phyloP scores from a whole-genome alignment of 1,140 invertebrate species.

The Adelges cooleyi region DNA sequence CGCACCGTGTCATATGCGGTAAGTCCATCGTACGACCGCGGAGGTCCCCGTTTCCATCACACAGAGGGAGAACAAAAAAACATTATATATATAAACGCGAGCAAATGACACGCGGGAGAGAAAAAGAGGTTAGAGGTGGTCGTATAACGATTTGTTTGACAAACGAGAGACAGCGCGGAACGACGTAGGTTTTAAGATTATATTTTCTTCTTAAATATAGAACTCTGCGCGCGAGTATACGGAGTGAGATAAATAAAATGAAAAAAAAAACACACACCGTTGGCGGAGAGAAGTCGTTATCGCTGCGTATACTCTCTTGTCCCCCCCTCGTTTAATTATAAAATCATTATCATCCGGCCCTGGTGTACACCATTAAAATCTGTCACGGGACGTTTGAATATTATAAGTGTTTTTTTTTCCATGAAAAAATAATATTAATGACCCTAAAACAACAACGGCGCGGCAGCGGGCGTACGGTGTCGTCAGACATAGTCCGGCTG shows the following conservation, averaged over 20 bases:
- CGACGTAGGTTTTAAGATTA: conserved; percentile 13
- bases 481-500: background rate
- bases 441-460: background rate
- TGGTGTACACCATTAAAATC: conserved; percentile 22
- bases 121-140: background rate
- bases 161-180: conserved; percentile 1
- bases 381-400: conserved; percentile 28
- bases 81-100: background rate
- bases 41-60: background rate
- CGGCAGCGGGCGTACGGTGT: background rate
- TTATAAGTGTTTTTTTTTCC: conserved; percentile 17
- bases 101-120: background rate
- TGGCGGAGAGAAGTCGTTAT: conserved; percentile 17
- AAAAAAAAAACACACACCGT: background rate
- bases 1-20: background rate
- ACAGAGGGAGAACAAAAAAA: background rate
- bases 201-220: conserved; percentile 18
- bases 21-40: conserved; percentile 2
- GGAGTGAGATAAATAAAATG: background rate
- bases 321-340: conserved; percentile 21
- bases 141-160: conserved; percentile 27
- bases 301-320: background rate
- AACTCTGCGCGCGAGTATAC: background rate
- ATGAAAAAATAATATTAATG: conserved; percentile 25
- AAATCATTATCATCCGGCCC: conserved; percentile 23